These are phyloP conservation scores for Spinus pinus DNA, from an alignment of 2,797 vertebrate genomes.

Conservation along the genomic window DNA sequence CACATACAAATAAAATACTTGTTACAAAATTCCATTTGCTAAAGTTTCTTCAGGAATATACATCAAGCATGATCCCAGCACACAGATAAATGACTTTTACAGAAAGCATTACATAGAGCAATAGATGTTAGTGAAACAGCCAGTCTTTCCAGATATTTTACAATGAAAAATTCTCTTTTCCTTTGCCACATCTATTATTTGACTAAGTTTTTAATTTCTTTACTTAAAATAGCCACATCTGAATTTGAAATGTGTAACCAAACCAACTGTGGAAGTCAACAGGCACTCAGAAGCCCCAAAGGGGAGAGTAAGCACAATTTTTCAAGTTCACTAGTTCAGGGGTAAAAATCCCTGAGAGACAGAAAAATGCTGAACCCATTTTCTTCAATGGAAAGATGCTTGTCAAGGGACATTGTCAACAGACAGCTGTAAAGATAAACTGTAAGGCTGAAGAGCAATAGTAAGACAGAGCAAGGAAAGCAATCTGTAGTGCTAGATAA, in stretches of 20 bases:
- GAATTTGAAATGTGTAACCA: background rate
- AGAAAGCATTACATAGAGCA: background rate
- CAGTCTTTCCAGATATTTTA: background rate
- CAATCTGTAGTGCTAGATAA: background rate
- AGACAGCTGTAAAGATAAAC: background rate
- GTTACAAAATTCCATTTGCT: slow-evolving; percentile 34
- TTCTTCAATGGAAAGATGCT: background rate
- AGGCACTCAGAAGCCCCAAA: slow-evolving; percentile 46
- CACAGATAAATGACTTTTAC: slow-evolving; percentile 2
- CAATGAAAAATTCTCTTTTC: background rate
- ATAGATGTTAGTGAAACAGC: background rate
- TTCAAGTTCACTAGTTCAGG: slow-evolving; percentile 53
- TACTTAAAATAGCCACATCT: background rate
- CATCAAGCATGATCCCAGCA: slow-evolving; percentile 9
- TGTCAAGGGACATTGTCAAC: background rate
- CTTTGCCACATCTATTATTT: background rate
- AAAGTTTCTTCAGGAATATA: slow-evolving; percentile 28
- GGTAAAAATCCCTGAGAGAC: slow-evolving; percentile 40
- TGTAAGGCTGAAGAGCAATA: background rate
- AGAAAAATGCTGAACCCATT: background rate
- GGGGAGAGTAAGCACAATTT: slow-evolving; percentile 6
- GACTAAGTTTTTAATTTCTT: background rate
- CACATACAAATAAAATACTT: slow-evolving; percentile 33
- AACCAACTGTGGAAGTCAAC: background rate
- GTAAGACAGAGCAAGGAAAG: background rate